phyloP scores from a whole-genome alignment of 2,888 invertebrate species.

The Lymantria dispar region DNA sequence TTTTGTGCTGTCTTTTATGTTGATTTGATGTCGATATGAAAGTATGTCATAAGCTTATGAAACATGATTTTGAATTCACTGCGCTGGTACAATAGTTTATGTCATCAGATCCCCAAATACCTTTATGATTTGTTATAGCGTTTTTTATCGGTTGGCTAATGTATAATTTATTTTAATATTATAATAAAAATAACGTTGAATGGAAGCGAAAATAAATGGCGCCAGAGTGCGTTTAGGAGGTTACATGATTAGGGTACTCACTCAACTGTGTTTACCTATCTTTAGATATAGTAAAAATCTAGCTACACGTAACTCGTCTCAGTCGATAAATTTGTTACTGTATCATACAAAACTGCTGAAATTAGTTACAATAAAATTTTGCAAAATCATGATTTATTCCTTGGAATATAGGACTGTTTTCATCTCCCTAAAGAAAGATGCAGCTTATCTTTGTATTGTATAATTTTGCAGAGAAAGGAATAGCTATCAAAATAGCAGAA shows the following conservation, averaged over 20 bases:
- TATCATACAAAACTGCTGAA: no score
- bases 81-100: slow-evolving; percentile 14
- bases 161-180: slow-evolving; percentile 13
- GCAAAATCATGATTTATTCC: no score
- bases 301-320: no score
- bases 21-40: slow-evolving; percentile 51
- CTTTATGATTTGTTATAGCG: slow-evolving; percentile 8
- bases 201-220: slow-evolving; percentile 1
- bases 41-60: slow-evolving; percentile 51
- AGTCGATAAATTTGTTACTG: no score
- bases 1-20: slow-evolving; percentile 51
- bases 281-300: no score
- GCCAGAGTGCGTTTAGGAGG: not conserved
- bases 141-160: slow-evolving; percentile 13
- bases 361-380: no score
- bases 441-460: no score
- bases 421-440: no score
- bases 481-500: no score
- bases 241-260: slow-evolving; percentile 5
- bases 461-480: no score
- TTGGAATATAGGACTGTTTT: no score
- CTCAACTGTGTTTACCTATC: not conserved
- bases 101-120: slow-evolving; percentile 13
- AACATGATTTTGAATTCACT: slow-evolving; percentile 14
- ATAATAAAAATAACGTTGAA: slow-evolving; percentile 36